A percentile compares a stretch with the other conserved stretches of the same genome.
phyloP scores from a whole-genome alignment of 2,888 invertebrate genomes.

The Tortrix viridana region DNA sequence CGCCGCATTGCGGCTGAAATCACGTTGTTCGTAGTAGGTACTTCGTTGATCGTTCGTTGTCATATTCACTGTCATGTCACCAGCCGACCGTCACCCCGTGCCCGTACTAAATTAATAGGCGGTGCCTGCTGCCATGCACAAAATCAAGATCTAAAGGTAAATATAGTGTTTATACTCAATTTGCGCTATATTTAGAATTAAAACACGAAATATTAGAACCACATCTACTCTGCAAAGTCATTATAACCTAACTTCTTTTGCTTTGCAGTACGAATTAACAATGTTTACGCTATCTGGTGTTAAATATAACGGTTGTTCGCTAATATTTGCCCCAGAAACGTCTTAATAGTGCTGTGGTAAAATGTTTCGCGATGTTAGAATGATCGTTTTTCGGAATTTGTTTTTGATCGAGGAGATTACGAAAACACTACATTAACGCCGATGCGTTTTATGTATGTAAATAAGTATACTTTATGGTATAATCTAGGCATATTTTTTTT shows the following conservation, averaged over 20 bases:
- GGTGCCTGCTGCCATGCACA: constrained; percentile 79
- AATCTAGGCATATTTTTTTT: too few relatives aligned
- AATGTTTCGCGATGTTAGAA: neutral
- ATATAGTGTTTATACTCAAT: constrained; percentile 34
- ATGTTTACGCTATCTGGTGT: constrained; percentile 33
- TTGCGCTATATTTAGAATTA: constrained; percentile 22
- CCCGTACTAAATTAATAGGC: constrained; percentile 78
- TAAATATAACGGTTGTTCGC: constrained; percentile 17
- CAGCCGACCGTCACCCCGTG: constrained; percentile 72
- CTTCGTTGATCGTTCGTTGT: constrained; percentile 30
- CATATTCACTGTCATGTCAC: constrained; percentile 71
- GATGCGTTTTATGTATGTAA: constrained; percentile 25
- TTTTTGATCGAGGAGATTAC: constrained; percentile 13
- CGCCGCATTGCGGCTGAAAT: constrained; percentile 38
- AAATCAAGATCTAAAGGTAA: constrained; percentile 79
- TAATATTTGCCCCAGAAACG: constrained; percentile 7
- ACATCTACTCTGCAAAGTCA: constrained; percentile 61
- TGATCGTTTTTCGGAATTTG: constrained; percentile 4
- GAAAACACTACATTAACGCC: constrained; percentile 17
- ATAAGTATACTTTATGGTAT: constrained; percentile 22
- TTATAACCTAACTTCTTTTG: constrained; percentile 64
- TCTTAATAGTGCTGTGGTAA: neutral
- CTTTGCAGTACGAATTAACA: constrained; percentile 40
- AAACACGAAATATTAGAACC: constrained; percentile 14
- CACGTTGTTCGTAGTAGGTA: constrained; percentile 38